These are phyloP conservation scores for Reticulitermes lucifugus DNA, from an alignment of 2,888 invertebrate species.

Conservation along the genomic window DNA sequence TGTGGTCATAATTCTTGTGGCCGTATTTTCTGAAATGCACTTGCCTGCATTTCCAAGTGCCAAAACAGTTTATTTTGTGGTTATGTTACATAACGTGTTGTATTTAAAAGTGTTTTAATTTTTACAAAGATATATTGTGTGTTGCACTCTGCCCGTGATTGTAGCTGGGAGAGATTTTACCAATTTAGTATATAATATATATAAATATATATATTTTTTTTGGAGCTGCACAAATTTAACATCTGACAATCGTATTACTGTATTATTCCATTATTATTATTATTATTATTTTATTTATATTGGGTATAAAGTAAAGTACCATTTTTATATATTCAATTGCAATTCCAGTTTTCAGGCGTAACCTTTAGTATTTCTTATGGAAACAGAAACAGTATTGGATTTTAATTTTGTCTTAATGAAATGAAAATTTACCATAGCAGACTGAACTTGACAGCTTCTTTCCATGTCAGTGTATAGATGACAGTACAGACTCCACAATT, in stretches of 20 bases:
- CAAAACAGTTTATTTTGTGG: slow-evolving; percentile 33
- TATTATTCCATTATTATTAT: slow-evolving; percentile 28
- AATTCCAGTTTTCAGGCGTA: slow-evolving; percentile 9
- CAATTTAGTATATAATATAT: slow-evolving; percentile 13
- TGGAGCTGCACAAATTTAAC: slow-evolving; percentile 24
- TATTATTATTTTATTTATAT: slow-evolving; percentile 15
- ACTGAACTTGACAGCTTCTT: slow-evolving; percentile 16
- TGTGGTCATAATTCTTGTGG: neutral
- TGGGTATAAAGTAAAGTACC: slow-evolving; percentile 11
- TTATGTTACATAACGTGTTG: slow-evolving; percentile 33
- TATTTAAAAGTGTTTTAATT: slow-evolving; percentile 36
- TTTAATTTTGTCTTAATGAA: slow-evolving; percentile 15
- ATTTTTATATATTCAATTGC: slow-evolving; percentile 26
- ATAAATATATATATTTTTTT: neutral
- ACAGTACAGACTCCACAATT: neutral
- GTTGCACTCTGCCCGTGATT: slow-evolving; percentile 1
- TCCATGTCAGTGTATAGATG: neutral
- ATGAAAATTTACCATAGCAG: slow-evolving; percentile 24
- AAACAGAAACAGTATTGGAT: slow-evolving; percentile 16
- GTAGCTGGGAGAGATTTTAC: slow-evolving; percentile 30
- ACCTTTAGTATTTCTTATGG: slow-evolving; percentile 8
- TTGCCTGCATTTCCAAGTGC: slow-evolving; percentile 38
- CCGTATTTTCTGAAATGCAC: slow-evolving; percentile 1
- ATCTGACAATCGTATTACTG: slow-evolving; percentile 34
- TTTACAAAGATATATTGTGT: slow-evolving; percentile 28